Evolutionary conservation across 1,140 invertebrate species (phyloP).

Genomic region (Onthophagus taurus): DNA sequence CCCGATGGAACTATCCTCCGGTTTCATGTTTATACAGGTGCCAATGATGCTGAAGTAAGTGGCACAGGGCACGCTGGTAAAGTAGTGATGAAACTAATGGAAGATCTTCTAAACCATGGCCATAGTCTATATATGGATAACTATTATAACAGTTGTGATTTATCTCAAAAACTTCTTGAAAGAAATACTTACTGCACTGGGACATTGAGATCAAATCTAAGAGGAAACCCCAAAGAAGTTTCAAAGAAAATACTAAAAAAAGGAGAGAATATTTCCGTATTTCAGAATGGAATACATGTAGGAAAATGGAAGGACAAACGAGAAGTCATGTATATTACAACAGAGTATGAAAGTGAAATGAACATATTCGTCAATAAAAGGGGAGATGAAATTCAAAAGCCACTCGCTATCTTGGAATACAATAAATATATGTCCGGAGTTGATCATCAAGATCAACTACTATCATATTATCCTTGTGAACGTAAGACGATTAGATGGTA

Average conservation of each 20-base stretch:
- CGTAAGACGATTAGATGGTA: conserved; percentile 10
- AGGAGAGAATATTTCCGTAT: neutral
- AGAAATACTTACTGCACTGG: conserved; percentile 3
- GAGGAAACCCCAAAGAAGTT: neutral
- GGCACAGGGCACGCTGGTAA: conserved; percentile 21
- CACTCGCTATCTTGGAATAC: neutral
- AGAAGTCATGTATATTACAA: neutral
- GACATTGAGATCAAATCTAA: neutral
- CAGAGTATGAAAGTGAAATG: neutral
- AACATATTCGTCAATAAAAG: neutral
- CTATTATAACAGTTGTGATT: conserved; percentile 22
- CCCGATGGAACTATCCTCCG: conserved; percentile 27
- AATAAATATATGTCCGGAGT: conserved; percentile 10
- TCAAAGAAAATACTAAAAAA: neutral
- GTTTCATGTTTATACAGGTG: conserved; percentile 23
- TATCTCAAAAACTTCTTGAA: conserved; percentile 3
- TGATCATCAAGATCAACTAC: conserved; percentile 10
- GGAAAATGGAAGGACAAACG: conserved; percentile 4
- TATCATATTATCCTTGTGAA: conserved; percentile 4
- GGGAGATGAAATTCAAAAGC: neutral
- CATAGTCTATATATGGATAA: conserved; percentile 33
- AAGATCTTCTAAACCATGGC: conserved; percentile 24
- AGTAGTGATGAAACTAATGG: conserved; percentile 25
- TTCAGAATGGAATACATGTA: neutral
- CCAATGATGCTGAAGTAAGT: conserved; percentile 13